phyloP scores from a whole-genome alignment of 2,113 vertebrate species.

The Pseudopipra pipra region DNA sequence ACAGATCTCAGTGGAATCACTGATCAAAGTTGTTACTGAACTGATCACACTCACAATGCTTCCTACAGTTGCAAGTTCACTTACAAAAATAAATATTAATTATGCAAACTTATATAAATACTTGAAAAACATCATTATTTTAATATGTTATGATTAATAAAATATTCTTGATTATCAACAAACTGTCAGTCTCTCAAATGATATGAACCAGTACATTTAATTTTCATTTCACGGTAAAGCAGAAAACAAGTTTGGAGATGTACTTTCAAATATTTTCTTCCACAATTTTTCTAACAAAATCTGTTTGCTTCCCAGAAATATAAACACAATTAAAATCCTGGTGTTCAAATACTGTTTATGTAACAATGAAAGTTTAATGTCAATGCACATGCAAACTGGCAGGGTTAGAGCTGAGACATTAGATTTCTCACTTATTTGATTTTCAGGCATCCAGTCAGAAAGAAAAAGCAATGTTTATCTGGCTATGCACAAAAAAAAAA shows the following conservation, averaged over 20 bases:
- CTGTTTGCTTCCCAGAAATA: background rate
- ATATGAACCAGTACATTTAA: background rate
- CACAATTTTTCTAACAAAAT: background rate
- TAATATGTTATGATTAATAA: background rate
- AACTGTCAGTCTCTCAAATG: background rate
- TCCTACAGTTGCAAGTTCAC: background rate
- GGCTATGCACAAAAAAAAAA: background rate
- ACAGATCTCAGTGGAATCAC: background rate
- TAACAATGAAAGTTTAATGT: background rate
- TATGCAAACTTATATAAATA: background rate
- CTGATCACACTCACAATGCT: background rate
- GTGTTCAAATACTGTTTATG: background rate
- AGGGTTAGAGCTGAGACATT: background rate
- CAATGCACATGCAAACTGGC: background rate
- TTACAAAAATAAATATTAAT: background rate
- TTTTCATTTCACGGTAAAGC: background rate
- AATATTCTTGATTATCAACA: slow-evolving; percentile 3
- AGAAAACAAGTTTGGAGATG: background rate
- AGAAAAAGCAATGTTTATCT: background rate
- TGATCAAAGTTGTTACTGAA: background rate
- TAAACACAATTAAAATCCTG: background rate
- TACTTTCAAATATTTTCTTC: background rate
- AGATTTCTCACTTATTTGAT: background rate
- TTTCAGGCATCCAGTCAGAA: background rate
- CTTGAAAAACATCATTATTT: background rate